These are phyloP conservation scores for Albula glossodonta DNA, from an alignment of 2,113 vertebrate genomes.

Conservation along the genomic window DNA sequence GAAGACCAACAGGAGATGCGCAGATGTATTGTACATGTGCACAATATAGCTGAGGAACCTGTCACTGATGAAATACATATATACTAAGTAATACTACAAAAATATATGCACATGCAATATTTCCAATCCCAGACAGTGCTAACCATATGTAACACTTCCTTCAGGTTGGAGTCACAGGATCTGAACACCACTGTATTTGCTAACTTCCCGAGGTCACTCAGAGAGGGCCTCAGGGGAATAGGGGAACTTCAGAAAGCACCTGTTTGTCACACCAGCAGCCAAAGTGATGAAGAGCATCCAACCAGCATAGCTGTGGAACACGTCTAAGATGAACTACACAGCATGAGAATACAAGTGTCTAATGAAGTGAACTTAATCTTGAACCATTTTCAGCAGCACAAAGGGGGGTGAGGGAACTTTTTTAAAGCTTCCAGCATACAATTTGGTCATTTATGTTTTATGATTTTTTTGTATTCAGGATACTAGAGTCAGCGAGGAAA, in stretches of 20 bases:
- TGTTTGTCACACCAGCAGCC: not conserved
- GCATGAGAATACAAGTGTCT: constrained; percentile 3
- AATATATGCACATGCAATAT: no score
- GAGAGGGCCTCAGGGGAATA: not conserved
- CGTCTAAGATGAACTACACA: constrained; percentile 1
- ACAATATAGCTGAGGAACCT: no score
- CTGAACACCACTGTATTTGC: not conserved
- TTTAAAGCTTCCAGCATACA: not conserved
- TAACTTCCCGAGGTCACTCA: not conserved
- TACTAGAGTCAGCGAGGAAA: not conserved
- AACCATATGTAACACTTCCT: no score
- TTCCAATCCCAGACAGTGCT: no score
- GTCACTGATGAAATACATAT: no score
- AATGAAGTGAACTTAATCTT: not conserved
- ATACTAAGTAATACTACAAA: no score
- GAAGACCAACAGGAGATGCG: not conserved
- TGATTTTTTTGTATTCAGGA: not conserved
- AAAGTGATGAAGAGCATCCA: not conserved
- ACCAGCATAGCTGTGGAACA: constrained; percentile 5
- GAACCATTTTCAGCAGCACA: constrained; percentile 5
- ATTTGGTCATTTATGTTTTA: constrained; percentile 9
- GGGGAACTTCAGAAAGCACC: not conserved
- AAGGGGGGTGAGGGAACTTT: not conserved
- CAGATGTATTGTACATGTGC: no score
- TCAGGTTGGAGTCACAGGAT: no score